Evolutionary conservation across 92 coral and sea anemone genomes (phyloP).

Genomic region (Heteractis magnifica): DNA sequence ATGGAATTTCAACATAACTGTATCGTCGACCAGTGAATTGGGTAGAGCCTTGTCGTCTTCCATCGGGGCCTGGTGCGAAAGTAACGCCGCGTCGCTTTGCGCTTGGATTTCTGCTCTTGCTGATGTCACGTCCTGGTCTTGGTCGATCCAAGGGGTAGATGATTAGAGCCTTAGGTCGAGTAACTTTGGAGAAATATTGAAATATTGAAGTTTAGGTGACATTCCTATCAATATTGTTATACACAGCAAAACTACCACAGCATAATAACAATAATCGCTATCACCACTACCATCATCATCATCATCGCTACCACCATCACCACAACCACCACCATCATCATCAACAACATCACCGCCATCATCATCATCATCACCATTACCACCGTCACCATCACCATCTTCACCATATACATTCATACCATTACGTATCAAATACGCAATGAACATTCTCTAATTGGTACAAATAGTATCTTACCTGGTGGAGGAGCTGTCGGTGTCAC

Average conservation of each 20-base stretch:
- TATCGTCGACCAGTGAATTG: constrained; percentile 44
- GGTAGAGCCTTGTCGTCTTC: constrained; percentile 59
- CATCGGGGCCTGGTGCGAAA: constrained; percentile 63
- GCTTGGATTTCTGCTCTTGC: constrained; percentile 46
- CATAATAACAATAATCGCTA: too few relatives aligned
- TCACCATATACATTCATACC: neutral
- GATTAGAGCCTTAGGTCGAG: constrained; percentile 45
- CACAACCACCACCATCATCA: too few relatives aligned
- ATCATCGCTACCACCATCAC: too few relatives aligned
- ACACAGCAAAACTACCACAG: too few relatives aligned
- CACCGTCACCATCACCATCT: neutral
- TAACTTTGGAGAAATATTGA: constrained; percentile 15
- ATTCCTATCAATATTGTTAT: too few relatives aligned
- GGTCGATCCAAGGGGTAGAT: constrained; percentile 54
- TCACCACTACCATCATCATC: too few relatives aligned
- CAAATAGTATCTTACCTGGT: constrained; percentile 12
- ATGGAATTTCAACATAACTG: constrained; percentile 73
- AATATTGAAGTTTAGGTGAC: too few relatives aligned
- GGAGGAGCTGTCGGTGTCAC: constrained; percentile 1
- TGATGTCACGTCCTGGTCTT: constrained; percentile 57
- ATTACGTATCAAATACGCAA: neutral
- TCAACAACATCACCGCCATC: too few relatives aligned
- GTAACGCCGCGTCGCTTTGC: constrained; percentile 49
- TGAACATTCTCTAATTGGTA: neutral
- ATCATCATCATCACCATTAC: neutral